Conservation (phyloP, 1,140 invertebrate genomes). For the Anastrepha obliqua region DNA sequence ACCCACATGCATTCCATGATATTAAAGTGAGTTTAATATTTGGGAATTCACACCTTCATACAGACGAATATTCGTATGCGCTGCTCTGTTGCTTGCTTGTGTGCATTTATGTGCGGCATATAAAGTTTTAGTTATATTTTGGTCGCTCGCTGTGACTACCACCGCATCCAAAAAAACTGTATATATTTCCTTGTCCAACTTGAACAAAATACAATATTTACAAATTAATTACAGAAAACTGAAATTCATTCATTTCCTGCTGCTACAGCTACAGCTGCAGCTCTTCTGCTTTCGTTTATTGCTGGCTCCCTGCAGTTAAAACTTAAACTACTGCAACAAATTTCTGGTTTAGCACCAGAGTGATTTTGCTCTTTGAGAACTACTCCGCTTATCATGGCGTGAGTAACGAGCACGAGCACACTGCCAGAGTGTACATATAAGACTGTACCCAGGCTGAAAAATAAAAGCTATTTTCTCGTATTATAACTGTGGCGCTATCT, state of each 20-base stretch:
- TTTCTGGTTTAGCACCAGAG: too few relatives aligned
- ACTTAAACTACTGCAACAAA: too few relatives aligned
- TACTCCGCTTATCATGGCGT: too few relatives aligned
- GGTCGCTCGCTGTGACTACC: neutral
- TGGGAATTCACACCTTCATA: neutral
- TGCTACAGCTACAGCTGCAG: neutral
- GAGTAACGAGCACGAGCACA: too few relatives aligned
- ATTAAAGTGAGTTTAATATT: neutral
- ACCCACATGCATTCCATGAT: neutral
- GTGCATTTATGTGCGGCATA: too few relatives aligned
- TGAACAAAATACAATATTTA: conserved; percentile 23
- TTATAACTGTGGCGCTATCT: too few relatives aligned
- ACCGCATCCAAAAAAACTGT: neutral
- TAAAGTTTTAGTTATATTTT: neutral
- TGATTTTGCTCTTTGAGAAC: too few relatives aligned
- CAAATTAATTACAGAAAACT: conserved; percentile 48
- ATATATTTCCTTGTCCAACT: conserved; percentile 3
- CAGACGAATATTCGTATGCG: neutral
- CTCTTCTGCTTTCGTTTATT: neutral
- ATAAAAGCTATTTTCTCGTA: too few relatives aligned
- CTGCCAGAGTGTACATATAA: too few relatives aligned
- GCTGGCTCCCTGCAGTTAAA: neutral
- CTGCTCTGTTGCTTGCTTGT: too few relatives aligned
- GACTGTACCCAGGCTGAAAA: too few relatives aligned
- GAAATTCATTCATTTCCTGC: conserved; percentile 37